Percentiles rank a stretch among this genome's conserved stretches.
phyloP scores from a whole-genome alignment of 2,113 vertebrate species.

The Cyanoramphus novaezelandiae region DNA sequence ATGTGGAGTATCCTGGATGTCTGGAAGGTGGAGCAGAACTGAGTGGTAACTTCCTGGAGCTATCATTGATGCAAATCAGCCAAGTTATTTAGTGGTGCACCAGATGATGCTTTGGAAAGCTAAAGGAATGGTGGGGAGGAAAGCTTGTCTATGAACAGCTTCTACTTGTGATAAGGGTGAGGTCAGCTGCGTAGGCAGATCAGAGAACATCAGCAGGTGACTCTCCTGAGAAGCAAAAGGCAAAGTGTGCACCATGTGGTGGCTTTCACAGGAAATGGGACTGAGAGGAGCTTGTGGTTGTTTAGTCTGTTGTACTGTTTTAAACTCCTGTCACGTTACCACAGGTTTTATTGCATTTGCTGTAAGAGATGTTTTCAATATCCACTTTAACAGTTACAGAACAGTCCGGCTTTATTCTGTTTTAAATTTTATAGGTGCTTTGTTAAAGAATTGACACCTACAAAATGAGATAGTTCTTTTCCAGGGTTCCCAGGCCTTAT shows the following conservation, averaged over 20 bases:
- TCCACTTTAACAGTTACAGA: background rate
- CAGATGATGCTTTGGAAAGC: background rate
- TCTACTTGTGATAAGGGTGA: background rate
- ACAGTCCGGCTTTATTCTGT: background rate
- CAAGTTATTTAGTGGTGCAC: background rate
- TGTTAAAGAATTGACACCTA: background rate
- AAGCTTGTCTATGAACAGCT: rapidly evolving
- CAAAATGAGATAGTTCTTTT: background rate
- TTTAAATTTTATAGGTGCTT: background rate
- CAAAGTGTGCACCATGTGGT: rapidly evolving
- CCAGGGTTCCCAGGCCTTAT: background rate
- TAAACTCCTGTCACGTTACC: background rate
- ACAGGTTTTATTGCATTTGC: background rate
- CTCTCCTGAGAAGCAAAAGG: background rate
- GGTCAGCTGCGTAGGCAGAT: rapidly evolving
- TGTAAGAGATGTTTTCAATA: background rate
- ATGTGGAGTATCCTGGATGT: background rate
- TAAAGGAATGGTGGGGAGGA: background rate
- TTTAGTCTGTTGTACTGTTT: background rate
- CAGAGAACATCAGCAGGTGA: background rate
- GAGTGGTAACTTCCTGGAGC: background rate
- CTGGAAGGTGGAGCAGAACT: background rate
- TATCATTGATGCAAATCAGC: background rate
- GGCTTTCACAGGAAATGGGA: background rate
- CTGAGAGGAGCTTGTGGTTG: background rate